phyloP scores from a whole-genome alignment of 2,888 invertebrate species.

The Zygogramma bicolorata region DNA sequence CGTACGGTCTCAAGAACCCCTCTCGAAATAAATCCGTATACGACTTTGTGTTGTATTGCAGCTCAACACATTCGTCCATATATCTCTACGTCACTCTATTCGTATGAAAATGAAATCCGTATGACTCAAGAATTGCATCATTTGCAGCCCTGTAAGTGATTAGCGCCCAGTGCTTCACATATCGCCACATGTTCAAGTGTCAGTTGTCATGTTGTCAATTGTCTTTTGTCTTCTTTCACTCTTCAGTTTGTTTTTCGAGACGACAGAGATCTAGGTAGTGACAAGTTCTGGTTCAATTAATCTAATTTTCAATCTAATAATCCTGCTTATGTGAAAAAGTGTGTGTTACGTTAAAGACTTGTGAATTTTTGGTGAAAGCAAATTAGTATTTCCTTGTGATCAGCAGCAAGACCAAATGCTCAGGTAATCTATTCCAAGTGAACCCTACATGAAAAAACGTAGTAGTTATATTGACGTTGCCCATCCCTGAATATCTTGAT shows the following conservation, averaged over 20 bases:
- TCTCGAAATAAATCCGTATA: no score
- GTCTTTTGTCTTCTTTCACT: background rate
- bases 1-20: no score
- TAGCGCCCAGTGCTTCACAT: no score
- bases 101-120: no score
- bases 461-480: constrained; percentile 11
- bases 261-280: background rate
- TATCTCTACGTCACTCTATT: no score
- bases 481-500: constrained; percentile 17
- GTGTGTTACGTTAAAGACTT: background rate
- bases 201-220: no score
- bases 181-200: no score
- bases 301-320: background rate
- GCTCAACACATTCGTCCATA: no score
- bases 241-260: background rate
- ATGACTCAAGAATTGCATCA: no score
- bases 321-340: constrained; percentile 2
- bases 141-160: no score
- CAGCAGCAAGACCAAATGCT: background rate
- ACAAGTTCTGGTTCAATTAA: background rate
- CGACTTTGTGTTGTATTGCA: no score
- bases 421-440: constrained; percentile 1
- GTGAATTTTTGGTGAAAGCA: background rate
- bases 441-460: background rate
- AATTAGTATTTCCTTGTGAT: background rate